Percentiles rank a stretch among this genome's conserved stretches.
Conservation (phyloP, 2,797 vertebrate genomes). For the Rhynchonycteris naso region DNA sequence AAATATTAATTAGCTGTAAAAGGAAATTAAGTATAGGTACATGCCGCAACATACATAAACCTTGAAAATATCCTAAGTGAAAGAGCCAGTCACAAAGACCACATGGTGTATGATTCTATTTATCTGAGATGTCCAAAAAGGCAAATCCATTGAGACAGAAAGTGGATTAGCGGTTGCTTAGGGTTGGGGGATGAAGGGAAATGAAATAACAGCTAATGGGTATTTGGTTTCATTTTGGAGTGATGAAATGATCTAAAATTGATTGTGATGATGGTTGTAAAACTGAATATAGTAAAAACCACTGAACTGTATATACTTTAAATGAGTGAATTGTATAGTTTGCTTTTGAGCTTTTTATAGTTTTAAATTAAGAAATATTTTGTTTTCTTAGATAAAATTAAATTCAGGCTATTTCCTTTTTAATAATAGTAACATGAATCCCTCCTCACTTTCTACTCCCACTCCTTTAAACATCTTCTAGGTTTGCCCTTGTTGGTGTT, state of each 20-base stretch:
- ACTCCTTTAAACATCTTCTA: constrained; percentile 78
- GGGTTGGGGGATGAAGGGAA: background rate
- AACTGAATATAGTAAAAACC: background rate
- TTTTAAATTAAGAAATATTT: constrained; percentile 44
- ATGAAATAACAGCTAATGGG: background rate
- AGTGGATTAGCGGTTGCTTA: background rate
- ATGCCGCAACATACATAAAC: background rate
- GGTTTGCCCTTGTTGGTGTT: constrained; percentile 98
- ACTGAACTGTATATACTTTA: background rate
- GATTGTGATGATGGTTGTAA: background rate
- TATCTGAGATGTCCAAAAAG: background rate
- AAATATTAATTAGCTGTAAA: background rate
- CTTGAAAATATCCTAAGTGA: background rate
- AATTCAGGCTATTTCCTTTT: constrained; percentile 32
- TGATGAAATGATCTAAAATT: constrained; percentile 40
- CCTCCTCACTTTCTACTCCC: constrained; percentile 12
- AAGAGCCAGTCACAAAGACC: background rate
- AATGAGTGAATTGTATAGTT: background rate
- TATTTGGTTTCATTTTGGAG: background rate
- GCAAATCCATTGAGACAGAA: background rate
- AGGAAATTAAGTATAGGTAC: background rate
- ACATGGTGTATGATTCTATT: background rate
- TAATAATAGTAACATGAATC: background rate
- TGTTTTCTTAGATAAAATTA: constrained; percentile 26
- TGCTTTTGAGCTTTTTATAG: background rate